Conservation (phyloP, 2,113 vertebrate species). For the Solea senegalensis region DNA sequence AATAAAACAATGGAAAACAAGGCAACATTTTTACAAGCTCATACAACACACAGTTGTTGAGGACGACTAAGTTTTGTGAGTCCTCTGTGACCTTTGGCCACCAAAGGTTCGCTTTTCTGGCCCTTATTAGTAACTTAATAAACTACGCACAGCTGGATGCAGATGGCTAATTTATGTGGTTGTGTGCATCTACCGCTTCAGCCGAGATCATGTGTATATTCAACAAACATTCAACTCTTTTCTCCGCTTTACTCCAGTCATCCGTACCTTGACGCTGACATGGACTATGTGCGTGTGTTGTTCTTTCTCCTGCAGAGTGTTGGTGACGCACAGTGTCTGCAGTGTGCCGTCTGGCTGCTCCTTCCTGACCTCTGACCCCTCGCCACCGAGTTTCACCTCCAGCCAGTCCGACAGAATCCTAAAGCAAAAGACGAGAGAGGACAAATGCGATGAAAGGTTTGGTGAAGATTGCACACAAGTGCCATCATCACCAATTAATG, state of each 20-base stretch:
- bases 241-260: not conserved
- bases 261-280: conserved; percentile 71
- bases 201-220: too few species aligned
- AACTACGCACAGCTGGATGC: too few species aligned
- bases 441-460: not conserved
- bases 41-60: too few species aligned
- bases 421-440: conserved; percentile 14
- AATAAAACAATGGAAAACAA: too few species aligned
- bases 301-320: conserved; percentile 64
- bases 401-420: conserved; percentile 91
- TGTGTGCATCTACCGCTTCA: too few species aligned
- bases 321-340: conserved; percentile 82
- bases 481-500: not conserved
- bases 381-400: conserved; percentile 86
- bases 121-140: too few species aligned
- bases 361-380: conserved; percentile 25
- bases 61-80: too few species aligned
- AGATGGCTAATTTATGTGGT: too few species aligned
- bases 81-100: too few species aligned
- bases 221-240: too few species aligned
- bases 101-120: too few species aligned
- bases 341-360: conserved; percentile 68
- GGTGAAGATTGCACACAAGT: not conserved
- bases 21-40: too few species aligned
- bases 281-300: conserved; percentile 74